phyloP scores from a whole-genome alignment of 2,797 vertebrate species.

The Silurus aristotelis region DNA sequence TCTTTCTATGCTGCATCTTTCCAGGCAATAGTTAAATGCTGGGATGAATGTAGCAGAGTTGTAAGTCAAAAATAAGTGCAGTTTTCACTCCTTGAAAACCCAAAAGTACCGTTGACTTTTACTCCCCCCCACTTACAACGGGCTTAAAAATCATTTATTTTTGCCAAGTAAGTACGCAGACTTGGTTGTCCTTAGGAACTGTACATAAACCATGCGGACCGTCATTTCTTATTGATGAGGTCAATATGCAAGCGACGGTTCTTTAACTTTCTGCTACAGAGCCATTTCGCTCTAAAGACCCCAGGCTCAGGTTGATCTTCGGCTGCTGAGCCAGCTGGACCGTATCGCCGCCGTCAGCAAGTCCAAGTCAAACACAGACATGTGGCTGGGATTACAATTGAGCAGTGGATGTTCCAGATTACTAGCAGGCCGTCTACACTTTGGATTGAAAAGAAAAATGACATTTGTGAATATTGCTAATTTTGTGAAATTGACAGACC shows the following conservation, averaged over 20 bases:
- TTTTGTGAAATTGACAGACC: not conserved
- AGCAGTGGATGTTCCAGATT: conserved; percentile 6
- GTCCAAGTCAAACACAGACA: conserved; percentile 41
- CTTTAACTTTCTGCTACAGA: conserved; percentile 18
- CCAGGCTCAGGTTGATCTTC: conserved; percentile 39
- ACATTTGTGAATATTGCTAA: not conserved
- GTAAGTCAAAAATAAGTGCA: no score
- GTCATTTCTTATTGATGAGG: not conserved
- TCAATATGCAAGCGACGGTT: not conserved
- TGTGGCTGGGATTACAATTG: conserved; percentile 38
- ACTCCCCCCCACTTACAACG: no score
- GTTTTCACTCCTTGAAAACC: no score
- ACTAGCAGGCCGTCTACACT: not conserved
- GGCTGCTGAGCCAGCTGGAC: conserved; percentile 52
- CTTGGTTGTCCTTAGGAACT: not conserved
- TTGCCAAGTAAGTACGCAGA: not conserved
- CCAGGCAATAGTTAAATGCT: no score
- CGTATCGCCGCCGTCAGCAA: conserved; percentile 48
- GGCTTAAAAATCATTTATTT: not conserved
- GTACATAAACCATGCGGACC: not conserved
- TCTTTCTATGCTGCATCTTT: no score
- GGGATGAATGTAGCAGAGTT: no score
- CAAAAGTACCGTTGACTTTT: no score
- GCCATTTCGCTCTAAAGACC: conserved; percentile 24
- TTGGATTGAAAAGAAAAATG: not conserved